Evolutionary conservation across 1,140 invertebrate genomes (phyloP).

Genomic region (Acyrthosiphon pisum): DNA sequence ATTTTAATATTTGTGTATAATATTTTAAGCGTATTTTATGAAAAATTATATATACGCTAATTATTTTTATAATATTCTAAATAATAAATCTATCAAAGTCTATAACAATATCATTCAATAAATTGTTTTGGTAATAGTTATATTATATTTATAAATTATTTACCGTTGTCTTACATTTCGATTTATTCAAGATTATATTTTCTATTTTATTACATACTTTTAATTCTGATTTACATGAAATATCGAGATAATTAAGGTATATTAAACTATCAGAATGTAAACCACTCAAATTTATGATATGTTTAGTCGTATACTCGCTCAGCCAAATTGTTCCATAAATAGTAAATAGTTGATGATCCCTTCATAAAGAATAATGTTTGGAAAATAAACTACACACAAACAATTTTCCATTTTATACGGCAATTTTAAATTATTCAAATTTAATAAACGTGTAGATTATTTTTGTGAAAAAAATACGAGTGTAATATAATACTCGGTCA

Average conservation of each 20-base stretch:
- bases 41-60: background rate
- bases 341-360: too few relatives aligned
- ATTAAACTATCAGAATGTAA: background rate
- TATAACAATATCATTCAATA: background rate
- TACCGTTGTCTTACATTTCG: background rate
- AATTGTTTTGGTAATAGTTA: background rate
- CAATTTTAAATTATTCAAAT: conserved; percentile 3
- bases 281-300: background rate
- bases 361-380: too few relatives aligned
- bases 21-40: too few relatives aligned
- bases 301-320: too few relatives aligned
- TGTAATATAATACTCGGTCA: background rate
- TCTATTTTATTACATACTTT: background rate
- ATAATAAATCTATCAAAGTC: background rate
- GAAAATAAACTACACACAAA: too few relatives aligned
- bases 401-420: too few relatives aligned
- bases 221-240: background rate
- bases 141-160: background rate
- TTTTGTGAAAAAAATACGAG: background rate
- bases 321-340: too few relatives aligned
- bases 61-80: background rate
- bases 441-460: background rate
- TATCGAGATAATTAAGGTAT: background rate
- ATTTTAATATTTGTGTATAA: too few relatives aligned
- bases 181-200: background rate